These are phyloP conservation scores for Stegophylla sp. DNA, from an alignment of 2,888 invertebrate genomes.

Conservation along the genomic window DNA sequence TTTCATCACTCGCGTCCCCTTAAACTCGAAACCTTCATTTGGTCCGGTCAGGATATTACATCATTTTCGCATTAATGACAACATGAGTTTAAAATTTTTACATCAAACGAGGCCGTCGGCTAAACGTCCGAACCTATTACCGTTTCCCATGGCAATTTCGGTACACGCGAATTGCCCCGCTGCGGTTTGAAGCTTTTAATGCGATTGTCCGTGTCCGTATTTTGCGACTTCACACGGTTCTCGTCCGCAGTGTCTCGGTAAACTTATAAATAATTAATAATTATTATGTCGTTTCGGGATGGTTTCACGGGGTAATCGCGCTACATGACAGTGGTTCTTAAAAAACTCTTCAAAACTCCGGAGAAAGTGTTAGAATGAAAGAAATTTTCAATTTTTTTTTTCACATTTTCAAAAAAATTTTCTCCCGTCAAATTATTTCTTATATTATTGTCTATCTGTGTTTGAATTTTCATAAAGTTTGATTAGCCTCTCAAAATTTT, in stretches of 20 bases:
- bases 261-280: too few relatives aligned
- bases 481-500: too few relatives aligned
- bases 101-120: background rate
- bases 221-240: background rate
- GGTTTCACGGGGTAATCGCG: too few relatives aligned
- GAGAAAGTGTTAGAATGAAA: too few relatives aligned
- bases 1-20: background rate
- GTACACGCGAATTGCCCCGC: background rate
- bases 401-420: too few relatives aligned
- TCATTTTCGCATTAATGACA: conserved; percentile 7
- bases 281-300: too few relatives aligned
- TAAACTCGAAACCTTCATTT: background rate
- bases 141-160: conserved; percentile 19
- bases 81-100: conserved; percentile 5
- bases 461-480: too few relatives aligned
- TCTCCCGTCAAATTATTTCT: too few relatives aligned
- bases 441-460: too few relatives aligned
- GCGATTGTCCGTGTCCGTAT: background rate
- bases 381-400: too few relatives aligned
- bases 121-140: background rate
- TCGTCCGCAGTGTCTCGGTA: background rate
- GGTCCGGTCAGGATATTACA: background rate
- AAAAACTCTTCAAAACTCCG: too few relatives aligned
- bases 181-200: background rate
- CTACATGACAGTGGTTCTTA: too few relatives aligned